phyloP scores from a whole-genome alignment of 1,140 invertebrate species.

The Antheraea pernyi region DNA sequence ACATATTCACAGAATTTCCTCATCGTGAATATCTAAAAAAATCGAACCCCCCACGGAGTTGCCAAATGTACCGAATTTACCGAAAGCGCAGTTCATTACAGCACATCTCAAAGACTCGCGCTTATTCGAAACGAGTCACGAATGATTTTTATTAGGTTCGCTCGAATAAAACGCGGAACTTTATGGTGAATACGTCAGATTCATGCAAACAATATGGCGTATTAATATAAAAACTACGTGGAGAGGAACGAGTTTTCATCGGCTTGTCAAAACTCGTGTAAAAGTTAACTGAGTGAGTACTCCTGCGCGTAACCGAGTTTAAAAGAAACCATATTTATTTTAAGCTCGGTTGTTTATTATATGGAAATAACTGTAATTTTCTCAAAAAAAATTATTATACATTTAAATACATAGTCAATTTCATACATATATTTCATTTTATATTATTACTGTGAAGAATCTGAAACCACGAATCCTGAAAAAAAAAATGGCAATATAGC shows the following conservation, averaged over 20 bases:
- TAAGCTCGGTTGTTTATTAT: not conserved
- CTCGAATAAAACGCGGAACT: not conserved
- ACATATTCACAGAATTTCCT: not conserved
- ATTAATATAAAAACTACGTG: not conserved
- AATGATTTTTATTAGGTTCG: not conserved
- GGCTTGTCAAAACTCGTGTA: not conserved
- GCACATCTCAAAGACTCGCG: not conserved
- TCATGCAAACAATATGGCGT: not conserved
- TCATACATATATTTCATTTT: no score
- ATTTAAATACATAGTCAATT: no score
- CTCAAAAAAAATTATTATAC: no score
- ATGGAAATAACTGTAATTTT: no score
- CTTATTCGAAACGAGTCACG: no score
- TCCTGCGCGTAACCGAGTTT: not conserved
- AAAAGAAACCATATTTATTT: not conserved
- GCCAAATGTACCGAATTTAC: no score
- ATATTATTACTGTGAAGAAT: no score
- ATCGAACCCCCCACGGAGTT: no score
- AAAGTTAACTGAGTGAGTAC: not conserved
- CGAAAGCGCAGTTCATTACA: not conserved
- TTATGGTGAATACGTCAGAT: no score
- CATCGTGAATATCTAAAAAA: not conserved
- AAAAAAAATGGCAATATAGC: no score
- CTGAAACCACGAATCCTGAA: no score
- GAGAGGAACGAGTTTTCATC: not conserved